A percentile compares a stretch with the other conserved stretches of the same genome.
These are phyloP conservation scores for Nemotelus nigrinus DNA, from an alignment of 2,888 invertebrate species.

Conservation along the genomic window DNA sequence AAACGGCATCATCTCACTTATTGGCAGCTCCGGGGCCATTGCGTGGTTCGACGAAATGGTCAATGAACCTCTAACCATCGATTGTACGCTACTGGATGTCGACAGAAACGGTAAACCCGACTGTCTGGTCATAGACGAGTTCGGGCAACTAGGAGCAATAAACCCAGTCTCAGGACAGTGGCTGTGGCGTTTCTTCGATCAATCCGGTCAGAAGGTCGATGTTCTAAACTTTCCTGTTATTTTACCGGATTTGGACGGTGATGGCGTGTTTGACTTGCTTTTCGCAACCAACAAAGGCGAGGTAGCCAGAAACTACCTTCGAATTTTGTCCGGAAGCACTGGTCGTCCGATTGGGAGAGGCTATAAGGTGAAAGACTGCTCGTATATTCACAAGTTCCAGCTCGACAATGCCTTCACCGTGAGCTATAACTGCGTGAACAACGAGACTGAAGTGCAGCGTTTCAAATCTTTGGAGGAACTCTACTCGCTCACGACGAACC, in stretches of 20 bases:
- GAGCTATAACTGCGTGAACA: slow-evolving; percentile 71
- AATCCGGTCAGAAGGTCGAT: slow-evolving; percentile 64
- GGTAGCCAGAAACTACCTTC: slow-evolving; percentile 70
- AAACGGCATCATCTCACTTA: slow-evolving; percentile 75
- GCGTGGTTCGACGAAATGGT: slow-evolving; percentile 79
- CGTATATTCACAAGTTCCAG: slow-evolving; percentile 69
- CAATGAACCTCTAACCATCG: slow-evolving; percentile 76
- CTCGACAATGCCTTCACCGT: slow-evolving; percentile 67
- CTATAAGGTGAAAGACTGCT: slow-evolving; percentile 70
- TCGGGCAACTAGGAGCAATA: slow-evolving; percentile 71
- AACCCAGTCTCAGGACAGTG: slow-evolving; percentile 71
- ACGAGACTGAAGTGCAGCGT: slow-evolving; percentile 68
- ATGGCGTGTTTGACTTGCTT: slow-evolving; percentile 76
- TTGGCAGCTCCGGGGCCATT: slow-evolving; percentile 75
- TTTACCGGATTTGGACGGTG: slow-evolving; percentile 77
- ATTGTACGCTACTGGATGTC: slow-evolving; percentile 78
- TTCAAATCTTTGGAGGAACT: slow-evolving; percentile 65
- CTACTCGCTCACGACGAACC: slow-evolving; percentile 64
- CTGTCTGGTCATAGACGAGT: slow-evolving; percentile 78
- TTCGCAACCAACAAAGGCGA: slow-evolving; percentile 67
- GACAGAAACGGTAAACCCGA: slow-evolving; percentile 77
- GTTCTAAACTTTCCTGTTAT: slow-evolving; percentile 76
- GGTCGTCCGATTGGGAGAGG: slow-evolving; percentile 75
- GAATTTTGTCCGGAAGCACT: slow-evolving; percentile 76
- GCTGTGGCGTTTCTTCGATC: slow-evolving; percentile 66